phyloP scores from a whole-genome alignment of 2,888 invertebrate genomes.

The Hyposoter didymator region DNA sequence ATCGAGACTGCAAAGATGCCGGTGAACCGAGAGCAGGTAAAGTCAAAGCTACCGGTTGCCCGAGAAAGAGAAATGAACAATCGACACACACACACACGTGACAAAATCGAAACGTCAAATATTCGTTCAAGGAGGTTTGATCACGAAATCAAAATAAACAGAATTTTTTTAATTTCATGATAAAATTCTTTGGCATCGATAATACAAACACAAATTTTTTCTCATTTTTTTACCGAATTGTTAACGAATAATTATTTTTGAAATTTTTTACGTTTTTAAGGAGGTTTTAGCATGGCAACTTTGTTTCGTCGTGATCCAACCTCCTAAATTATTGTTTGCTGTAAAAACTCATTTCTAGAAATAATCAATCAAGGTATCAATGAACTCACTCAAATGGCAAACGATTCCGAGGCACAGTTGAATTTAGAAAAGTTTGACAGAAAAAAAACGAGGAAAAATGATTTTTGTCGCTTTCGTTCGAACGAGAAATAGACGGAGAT shows the following conservation, averaged over 20 bases:
- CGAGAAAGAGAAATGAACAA: background rate
- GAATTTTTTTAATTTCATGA: background rate
- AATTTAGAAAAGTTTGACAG: background rate
- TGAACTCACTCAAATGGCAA: background rate
- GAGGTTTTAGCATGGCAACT: no score
- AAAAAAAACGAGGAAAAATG: conserved; percentile 9
- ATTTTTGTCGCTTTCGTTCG: background rate
- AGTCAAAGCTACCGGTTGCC: background rate
- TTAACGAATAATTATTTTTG: no score
- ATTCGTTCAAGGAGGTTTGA: background rate
- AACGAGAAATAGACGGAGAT: conserved; percentile 7
- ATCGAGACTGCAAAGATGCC: background rate
- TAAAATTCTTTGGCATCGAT: no score
- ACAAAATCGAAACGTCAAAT: background rate
- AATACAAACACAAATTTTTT: no score
- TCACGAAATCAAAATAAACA: no score
- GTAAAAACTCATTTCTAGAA: no score
- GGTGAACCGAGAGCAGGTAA: background rate
- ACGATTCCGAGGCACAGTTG: background rate
- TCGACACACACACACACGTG: background rate
- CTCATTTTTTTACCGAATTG: no score
- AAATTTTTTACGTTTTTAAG: no score
- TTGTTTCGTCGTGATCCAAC: no score
- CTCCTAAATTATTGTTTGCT: no score
- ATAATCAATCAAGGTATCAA: background rate